A percentile compares a stretch with the other conserved stretches of the same genome.
These are phyloP conservation scores for Drosophila tropicalis DNA, from an alignment of 1,140 invertebrate species.

Conservation along the genomic window DNA sequence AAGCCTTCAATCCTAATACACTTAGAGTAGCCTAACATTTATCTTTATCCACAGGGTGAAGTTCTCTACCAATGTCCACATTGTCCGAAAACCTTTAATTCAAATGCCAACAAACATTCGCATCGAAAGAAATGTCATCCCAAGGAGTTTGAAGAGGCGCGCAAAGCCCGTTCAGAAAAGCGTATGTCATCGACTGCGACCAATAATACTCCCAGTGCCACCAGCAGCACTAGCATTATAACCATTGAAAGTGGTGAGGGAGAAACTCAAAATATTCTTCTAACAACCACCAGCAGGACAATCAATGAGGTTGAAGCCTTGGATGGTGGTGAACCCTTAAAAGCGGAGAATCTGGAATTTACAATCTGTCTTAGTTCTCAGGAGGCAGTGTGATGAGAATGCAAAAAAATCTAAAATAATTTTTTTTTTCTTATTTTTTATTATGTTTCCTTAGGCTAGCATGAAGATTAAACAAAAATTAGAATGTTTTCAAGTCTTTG, in stretches of 20 bases:
- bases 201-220: not conserved
- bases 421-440: slow-evolving; percentile 28
- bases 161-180: slow-evolving; percentile 52
- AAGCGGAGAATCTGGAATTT: slow-evolving; percentile 61
- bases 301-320: not conserved
- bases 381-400: slow-evolving; percentile 36
- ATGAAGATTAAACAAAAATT: slow-evolving; percentile 48
- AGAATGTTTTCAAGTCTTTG: slow-evolving; percentile 37
- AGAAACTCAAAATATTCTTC: slow-evolving; percentile 59
- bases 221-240: slow-evolving; percentile 34
- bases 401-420: slow-evolving; percentile 12
- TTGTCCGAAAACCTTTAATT: slow-evolving; percentile 79
- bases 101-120: slow-evolving; percentile 80
- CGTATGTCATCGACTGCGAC: slow-evolving; percentile 44
- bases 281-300: slow-evolving; percentile 35
- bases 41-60: slow-evolving; percentile 45
- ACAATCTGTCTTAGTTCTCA: slow-evolving; percentile 56
- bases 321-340: slow-evolving; percentile 37
- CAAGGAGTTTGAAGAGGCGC: slow-evolving; percentile 73
- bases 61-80: slow-evolving; percentile 78
- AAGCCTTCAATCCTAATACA: not conserved
- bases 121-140: slow-evolving; percentile 79
- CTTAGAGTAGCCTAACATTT: too few relatives aligned
- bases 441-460: slow-evolving; percentile 53
- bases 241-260: slow-evolving; percentile 46